These are phyloP conservation scores for Zhuqinia jingwanae DNA, from an alignment of 2,888 invertebrate species.

Conservation along the genomic window DNA sequence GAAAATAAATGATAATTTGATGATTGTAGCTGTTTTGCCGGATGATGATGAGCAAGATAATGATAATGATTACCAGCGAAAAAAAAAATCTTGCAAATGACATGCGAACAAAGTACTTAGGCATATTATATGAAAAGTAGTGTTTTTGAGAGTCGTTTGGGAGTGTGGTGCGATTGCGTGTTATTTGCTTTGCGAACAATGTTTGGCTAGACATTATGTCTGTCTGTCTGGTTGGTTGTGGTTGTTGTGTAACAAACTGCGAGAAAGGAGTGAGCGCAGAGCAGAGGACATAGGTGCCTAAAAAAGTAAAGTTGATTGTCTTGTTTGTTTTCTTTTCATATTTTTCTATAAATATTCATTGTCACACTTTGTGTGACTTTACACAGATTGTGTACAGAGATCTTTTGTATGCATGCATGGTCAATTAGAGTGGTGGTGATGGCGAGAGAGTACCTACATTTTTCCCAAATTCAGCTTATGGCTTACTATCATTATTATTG, in stretches of 20 bases:
- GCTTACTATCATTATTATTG: background rate
- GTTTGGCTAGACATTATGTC: background rate
- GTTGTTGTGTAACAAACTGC: too few species aligned
- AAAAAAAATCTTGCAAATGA: slow-evolving; percentile 1
- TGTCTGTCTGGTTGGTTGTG: slow-evolving; percentile 6
- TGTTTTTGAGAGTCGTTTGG: too few species aligned
- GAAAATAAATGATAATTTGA: slow-evolving; percentile 39
- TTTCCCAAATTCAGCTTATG: slow-evolving; percentile 42
- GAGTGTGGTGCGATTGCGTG: too few species aligned
- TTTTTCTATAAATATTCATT: slow-evolving; percentile 39
- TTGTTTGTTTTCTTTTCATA: slow-evolving; percentile 19
- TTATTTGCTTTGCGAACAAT: background rate
- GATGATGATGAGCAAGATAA: background rate
- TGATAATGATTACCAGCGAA: background rate
- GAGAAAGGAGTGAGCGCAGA: too few species aligned
- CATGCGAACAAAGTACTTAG: background rate
- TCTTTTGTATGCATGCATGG: background rate
- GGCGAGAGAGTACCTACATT: slow-evolving; percentile 41
- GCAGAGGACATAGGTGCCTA: too few species aligned
- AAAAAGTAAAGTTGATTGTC: background rate
- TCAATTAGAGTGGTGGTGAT: background rate
- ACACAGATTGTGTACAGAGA: too few species aligned
- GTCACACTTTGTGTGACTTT: too few species aligned
- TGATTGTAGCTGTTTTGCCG: slow-evolving; percentile 20
- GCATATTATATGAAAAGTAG: too few species aligned